phyloP scores from a whole-genome alignment of 2,113 vertebrate genomes.

The Tapirus terrestris region DNA sequence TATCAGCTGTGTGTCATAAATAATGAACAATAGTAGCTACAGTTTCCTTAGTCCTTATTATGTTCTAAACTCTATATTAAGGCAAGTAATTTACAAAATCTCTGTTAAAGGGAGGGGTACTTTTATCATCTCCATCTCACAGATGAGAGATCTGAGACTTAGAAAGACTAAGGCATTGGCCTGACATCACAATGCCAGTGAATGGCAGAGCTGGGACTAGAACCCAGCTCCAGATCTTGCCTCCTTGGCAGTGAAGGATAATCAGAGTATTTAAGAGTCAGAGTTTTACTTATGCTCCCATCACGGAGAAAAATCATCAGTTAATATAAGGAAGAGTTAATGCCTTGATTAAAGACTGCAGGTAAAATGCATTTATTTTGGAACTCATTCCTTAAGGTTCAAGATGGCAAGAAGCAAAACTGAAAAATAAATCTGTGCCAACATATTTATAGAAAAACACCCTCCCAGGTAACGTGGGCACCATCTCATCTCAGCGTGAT shows the following conservation, averaged over 20 bases:
- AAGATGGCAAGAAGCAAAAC: constrained; percentile 21
- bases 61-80: not conserved
- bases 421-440: constrained; percentile 45
- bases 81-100: constrained; percentile 10
- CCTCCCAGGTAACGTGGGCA: not conserved
- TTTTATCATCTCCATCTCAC: not conserved
- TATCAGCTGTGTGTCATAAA: not conserved
- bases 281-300: not conserved
- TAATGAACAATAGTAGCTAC: constrained; percentile 17
- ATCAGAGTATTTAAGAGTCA: constrained; percentile 9
- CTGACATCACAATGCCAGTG: not conserved
- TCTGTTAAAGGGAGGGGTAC: not conserved
- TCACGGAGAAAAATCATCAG: not conserved
- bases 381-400: constrained; percentile 44
- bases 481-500: not conserved
- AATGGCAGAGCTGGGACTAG: not conserved
- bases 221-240: not conserved
- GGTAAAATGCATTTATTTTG: constrained; percentile 41
- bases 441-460: not conserved
- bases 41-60: constrained; percentile 19
- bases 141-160: not conserved
- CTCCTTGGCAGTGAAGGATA: not conserved
- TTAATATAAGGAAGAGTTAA: not conserved
- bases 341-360: constrained; percentile 35
- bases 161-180: not conserved